phyloP scores from a whole-genome alignment of 2,888 invertebrate genomes.

The Schizotus pectinicornis region DNA sequence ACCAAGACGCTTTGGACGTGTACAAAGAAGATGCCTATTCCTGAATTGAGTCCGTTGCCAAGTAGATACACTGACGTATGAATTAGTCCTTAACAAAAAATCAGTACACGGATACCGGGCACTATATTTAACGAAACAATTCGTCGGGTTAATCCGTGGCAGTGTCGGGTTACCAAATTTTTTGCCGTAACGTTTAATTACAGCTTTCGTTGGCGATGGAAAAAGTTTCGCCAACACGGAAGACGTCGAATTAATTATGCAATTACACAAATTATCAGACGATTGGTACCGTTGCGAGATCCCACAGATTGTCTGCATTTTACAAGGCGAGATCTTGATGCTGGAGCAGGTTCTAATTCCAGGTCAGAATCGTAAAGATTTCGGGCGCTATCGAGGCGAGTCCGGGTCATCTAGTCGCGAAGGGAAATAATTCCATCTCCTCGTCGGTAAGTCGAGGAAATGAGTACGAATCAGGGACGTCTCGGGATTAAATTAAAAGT shows the following conservation, averaged over 20 bases:
- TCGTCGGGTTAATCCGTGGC: constrained; percentile 12
- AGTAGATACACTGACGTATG: constrained; percentile 33
- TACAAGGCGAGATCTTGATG: constrained; percentile 20
- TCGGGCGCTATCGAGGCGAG: not conserved
- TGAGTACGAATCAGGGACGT: constrained; percentile 18
- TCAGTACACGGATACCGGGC: constrained; percentile 7
- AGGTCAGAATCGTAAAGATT: no score
- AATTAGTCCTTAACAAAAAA: constrained; percentile 28
- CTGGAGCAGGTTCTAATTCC: not conserved
- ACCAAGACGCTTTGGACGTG: constrained; percentile 41
- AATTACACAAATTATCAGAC: constrained; percentile 42
- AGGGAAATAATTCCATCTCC: constrained; percentile 34
- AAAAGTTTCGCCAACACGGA: constrained; percentile 12
- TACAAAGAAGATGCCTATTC: constrained; percentile 47
- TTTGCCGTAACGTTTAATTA: constrained; percentile 15
- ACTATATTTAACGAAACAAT: constrained; percentile 32
- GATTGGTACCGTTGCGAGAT: constrained; percentile 33
- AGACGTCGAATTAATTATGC: constrained; percentile 39
- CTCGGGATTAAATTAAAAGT: constrained; percentile 31
- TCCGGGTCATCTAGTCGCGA: constrained; percentile 5
- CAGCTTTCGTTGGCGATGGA: constrained; percentile 6
- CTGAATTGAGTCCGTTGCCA: constrained; percentile 32
- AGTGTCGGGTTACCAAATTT: constrained; percentile 6
- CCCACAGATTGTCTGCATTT: constrained; percentile 35
- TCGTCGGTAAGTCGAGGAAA: constrained; percentile 32